Conservation (phyloP, 53 echinoderm and acorn worm species). For the Antedon mediterranea region DNA sequence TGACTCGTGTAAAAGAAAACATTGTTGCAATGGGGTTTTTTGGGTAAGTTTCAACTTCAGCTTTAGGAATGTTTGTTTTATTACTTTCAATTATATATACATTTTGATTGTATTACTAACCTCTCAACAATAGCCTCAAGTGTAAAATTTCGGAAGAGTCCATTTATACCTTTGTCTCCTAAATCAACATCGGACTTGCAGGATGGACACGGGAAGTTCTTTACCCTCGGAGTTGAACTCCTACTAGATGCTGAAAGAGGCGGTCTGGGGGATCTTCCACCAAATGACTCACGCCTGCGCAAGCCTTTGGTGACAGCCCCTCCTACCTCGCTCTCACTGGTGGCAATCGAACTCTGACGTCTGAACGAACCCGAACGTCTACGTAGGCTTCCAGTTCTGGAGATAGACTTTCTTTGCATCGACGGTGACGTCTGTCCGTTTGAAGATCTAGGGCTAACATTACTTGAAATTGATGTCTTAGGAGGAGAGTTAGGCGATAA, state of each 20-base stretch:
- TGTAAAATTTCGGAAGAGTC: slow-evolving; percentile 85
- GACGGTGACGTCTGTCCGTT: neutral
- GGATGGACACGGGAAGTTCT: slow-evolving; percentile 67
- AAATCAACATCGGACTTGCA: slow-evolving; percentile 48
- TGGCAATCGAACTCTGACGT: neutral
- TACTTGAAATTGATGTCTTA: slow-evolving; percentile 2
- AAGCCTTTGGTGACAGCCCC: neutral
- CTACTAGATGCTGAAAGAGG: slow-evolving; percentile 6
- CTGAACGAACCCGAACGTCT: neutral
- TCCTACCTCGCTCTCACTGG: neutral
- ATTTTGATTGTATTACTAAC: slow-evolving; percentile 31
- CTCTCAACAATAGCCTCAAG: slow-evolving; percentile 85
- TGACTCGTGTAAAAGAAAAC: no score
- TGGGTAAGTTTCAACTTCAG: no score
- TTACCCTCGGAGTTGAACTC: slow-evolving; percentile 18
- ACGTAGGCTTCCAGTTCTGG: slow-evolving; percentile 3
- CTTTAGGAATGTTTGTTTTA: no score
- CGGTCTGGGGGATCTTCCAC: slow-evolving; percentile 9
- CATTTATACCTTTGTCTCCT: slow-evolving; percentile 78
- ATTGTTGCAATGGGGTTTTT: no score
- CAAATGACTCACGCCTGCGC: slow-evolving; percentile 32
- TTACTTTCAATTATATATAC: no score
- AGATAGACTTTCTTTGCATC: slow-evolving; percentile 2
- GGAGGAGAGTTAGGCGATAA: slow-evolving; percentile 21
- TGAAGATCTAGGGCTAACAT: neutral